Conservation (phyloP, 2,797 vertebrate species). For the Poeciliopsis gracilis region DNA sequence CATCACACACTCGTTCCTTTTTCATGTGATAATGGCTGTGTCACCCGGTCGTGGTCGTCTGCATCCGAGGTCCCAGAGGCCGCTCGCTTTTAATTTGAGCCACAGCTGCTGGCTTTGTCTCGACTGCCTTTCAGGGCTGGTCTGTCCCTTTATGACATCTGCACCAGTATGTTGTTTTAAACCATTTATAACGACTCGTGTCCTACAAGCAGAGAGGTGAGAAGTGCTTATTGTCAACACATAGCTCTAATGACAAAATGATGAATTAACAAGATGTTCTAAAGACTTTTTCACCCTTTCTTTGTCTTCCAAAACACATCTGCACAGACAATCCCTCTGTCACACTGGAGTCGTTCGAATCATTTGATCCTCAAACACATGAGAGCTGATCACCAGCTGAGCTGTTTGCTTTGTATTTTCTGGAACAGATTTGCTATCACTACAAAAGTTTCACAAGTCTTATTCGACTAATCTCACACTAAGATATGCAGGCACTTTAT, state of each 20-base stretch:
- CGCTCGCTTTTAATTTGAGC: background rate
- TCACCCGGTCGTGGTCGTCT: background rate
- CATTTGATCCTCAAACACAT: background rate
- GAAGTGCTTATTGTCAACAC: constrained; percentile 34
- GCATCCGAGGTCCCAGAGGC: background rate
- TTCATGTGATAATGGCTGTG: background rate
- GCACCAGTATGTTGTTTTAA: background rate
- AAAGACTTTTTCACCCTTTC: background rate
- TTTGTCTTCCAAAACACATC: background rate
- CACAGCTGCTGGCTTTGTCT: constrained; percentile 1
- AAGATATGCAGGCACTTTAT: too few relatives aligned
- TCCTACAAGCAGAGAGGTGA: constrained; percentile 18
- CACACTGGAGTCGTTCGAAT: background rate
- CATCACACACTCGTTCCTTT: background rate
- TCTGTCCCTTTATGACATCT: background rate
- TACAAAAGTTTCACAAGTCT: background rate
- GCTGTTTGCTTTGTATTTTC: background rate
- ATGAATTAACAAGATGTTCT: background rate
- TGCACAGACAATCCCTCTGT: background rate
- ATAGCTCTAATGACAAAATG: background rate
- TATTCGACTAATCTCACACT: too few relatives aligned
- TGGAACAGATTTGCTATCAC: background rate
- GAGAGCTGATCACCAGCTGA: background rate
- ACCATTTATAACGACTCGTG: constrained; percentile 41
- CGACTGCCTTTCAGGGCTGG: background rate